A percentile compares a stretch with the other conserved stretches of the same genome.
These are phyloP conservation scores for Tridacna crocea DNA, from an alignment of 2,888 invertebrate species.

Conservation along the genomic window DNA sequence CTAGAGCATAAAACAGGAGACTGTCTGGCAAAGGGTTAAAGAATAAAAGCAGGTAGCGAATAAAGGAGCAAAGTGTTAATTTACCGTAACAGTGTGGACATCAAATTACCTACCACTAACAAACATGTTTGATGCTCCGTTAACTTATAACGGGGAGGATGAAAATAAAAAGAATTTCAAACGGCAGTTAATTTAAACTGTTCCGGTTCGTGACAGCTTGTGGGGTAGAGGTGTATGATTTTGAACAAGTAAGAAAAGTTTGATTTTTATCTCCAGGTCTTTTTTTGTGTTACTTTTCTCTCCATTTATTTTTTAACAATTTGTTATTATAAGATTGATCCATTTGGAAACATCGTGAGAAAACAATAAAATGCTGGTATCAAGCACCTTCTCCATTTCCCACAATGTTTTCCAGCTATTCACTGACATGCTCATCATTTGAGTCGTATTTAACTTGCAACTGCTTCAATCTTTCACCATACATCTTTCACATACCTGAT, in stretches of 20 bases:
- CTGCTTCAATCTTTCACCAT: too few relatives aligned
- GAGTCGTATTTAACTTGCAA: too few relatives aligned
- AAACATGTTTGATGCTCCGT: conserved; percentile 48
- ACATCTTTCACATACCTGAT: too few relatives aligned
- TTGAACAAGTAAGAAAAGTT: not conserved
- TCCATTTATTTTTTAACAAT: too few relatives aligned
- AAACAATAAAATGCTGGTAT: too few relatives aligned
- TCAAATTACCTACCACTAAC: conserved; percentile 54
- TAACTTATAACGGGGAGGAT: conserved; percentile 37
- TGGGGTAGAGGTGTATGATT: not conserved
- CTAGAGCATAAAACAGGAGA: too few relatives aligned
- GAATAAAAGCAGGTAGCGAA: not conserved
- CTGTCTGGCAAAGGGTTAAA: too few relatives aligned
- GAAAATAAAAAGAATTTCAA: conserved; percentile 10
- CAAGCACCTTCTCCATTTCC: too few relatives aligned
- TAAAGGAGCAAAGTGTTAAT: conserved; percentile 2
- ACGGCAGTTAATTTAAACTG: conserved; percentile 14
- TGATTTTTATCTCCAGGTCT: not conserved
- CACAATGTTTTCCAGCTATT: too few relatives aligned
- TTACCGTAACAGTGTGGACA: conserved; percentile 30
- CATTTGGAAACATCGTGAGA: too few relatives aligned
- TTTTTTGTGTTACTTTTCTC: not conserved
- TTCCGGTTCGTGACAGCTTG: not conserved
- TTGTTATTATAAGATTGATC: too few relatives aligned
- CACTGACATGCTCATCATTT: too few relatives aligned